Evolutionary conservation across 2,113 vertebrate species (phyloP).

Genomic region (Pipa parva): DNA sequence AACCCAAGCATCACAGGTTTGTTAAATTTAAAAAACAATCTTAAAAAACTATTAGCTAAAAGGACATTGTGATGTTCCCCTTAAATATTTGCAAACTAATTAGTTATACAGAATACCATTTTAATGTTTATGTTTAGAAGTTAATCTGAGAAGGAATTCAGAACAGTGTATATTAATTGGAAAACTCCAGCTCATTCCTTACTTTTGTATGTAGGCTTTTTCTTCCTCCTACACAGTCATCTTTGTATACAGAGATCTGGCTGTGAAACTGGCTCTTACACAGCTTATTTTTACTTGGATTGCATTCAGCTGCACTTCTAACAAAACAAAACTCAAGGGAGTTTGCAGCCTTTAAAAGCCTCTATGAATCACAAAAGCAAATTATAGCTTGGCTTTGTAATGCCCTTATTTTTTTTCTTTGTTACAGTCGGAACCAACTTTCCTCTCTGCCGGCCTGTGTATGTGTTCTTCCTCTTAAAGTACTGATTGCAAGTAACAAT

Average conservation of each 20-base stretch:
- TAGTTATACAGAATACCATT: no score
- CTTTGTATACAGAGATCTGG: slow-evolving; percentile 29
- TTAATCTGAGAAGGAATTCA: not conserved
- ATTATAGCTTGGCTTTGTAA: slow-evolving; percentile 40
- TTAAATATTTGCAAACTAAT: no score
- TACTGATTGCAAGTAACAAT: slow-evolving; percentile 96
- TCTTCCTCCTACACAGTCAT: slow-evolving; percentile 26
- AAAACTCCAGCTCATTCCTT: not conserved
- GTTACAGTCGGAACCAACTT: slow-evolving; percentile 88
- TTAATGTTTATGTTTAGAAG: not conserved
- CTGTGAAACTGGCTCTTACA: slow-evolving; percentile 18
- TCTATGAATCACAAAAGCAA: slow-evolving; percentile 29
- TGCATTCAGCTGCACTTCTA: slow-evolving; percentile 10
- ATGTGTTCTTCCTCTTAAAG: slow-evolving; percentile 87
- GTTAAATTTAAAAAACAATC: no score
- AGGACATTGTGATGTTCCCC: no score
- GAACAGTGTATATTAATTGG: not conserved
- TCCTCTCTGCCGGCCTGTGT: slow-evolving; percentile 82
- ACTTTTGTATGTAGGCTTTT: not conserved
- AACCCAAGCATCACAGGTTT: no score
- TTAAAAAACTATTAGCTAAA: no score
- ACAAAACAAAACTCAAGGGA: slow-evolving; percentile 20
- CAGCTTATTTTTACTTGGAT: not conserved
- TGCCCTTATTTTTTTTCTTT: slow-evolving; percentile 48
- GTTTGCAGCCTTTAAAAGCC: slow-evolving; percentile 30